Evolutionary conservation across 2,113 vertebrate genomes (phyloP).

Genomic region (Sterrhoptilus dennistouni): DNA sequence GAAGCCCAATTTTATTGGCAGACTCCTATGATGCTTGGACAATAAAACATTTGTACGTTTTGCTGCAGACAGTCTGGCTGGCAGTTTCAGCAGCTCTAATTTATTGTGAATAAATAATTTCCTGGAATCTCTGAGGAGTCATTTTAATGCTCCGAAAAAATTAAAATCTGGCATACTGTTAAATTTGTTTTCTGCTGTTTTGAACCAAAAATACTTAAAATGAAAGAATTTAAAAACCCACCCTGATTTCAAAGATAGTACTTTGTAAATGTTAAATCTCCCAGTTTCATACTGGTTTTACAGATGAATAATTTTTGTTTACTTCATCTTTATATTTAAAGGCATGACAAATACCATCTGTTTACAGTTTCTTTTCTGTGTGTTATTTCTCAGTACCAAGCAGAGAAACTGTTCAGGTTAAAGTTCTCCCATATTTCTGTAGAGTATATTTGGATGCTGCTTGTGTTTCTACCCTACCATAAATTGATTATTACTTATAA

Average conservation of each 20-base stretch:
- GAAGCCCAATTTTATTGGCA: constrained; percentile 38
- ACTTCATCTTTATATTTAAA: constrained; percentile 2
- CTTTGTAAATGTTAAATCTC: not conserved
- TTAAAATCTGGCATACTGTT: not conserved
- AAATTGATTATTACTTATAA: not conserved
- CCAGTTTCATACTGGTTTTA: not conserved
- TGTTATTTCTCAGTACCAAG: not conserved
- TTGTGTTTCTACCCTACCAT: not conserved
- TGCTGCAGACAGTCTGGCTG: constrained; percentile 52
- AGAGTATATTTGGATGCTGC: constrained; percentile 4
- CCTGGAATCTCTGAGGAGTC: constrained; percentile 35
- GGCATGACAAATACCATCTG: constrained; percentile 3
- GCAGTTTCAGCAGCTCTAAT: constrained; percentile 57
- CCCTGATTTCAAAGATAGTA: not conserved
- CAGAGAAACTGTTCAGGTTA: not conserved
- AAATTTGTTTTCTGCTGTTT: constrained; percentile 9
- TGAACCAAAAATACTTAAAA: constrained; percentile 42
- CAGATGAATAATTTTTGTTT: not conserved
- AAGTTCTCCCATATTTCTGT: not conserved
- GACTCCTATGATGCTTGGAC: constrained; percentile 43
- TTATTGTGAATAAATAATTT: constrained; percentile 70
- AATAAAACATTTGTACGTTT: constrained; percentile 66
- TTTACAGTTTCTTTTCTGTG: not conserved
- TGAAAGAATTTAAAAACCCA: not conserved
- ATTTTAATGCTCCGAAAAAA: constrained; percentile 19